These are phyloP conservation scores for Drosophila mimica DNA, from an alignment of 2,888 invertebrate species.

Conservation along the genomic window DNA sequence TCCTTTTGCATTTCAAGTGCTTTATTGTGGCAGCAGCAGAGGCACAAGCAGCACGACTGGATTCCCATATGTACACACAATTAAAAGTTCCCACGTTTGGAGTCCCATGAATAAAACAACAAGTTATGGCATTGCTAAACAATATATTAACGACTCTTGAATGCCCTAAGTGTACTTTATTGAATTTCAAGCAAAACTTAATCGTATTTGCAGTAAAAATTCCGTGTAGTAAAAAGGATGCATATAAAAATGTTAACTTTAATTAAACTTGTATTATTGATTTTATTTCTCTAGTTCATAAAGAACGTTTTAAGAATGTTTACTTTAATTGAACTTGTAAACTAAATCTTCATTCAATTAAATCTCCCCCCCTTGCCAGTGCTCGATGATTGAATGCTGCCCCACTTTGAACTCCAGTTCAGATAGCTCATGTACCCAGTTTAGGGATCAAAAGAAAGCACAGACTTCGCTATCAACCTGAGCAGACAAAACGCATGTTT, in stretches of 20 bases:
- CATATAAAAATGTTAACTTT: not conserved
- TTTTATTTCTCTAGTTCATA: not conserved
- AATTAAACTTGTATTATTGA: not conserved
- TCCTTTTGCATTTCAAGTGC: slow-evolving; percentile 68
- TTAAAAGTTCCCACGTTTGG: slow-evolving; percentile 76
- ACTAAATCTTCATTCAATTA: not conserved
- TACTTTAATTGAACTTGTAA: not conserved
- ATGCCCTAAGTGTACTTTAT: slow-evolving; percentile 20
- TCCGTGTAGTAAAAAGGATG: not conserved
- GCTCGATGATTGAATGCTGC: not conserved
- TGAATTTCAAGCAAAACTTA: not conserved
- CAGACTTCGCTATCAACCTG: slow-evolving; percentile 51
- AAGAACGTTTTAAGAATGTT: not conserved
- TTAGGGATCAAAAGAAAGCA: slow-evolving; percentile 2
- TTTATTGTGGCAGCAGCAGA: slow-evolving; percentile 29
- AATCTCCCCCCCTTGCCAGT: not conserved
- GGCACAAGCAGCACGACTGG: slow-evolving; percentile 23
- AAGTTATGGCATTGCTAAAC: slow-evolving; percentile 1
- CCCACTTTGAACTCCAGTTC: not conserved
- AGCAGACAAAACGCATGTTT: slow-evolving; percentile 77
- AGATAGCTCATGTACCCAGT: slow-evolving; percentile 15
- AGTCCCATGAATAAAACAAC: slow-evolving; percentile 72
- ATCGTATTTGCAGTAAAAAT: not conserved
- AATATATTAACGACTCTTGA: not conserved
- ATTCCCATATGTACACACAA: slow-evolving; percentile 69